A percentile compares a stretch with the other conserved stretches of the same genome.
Evolutionary conservation across 2,113 vertebrate species (phyloP).

Genomic region (Thunnus maccoyii): DNA sequence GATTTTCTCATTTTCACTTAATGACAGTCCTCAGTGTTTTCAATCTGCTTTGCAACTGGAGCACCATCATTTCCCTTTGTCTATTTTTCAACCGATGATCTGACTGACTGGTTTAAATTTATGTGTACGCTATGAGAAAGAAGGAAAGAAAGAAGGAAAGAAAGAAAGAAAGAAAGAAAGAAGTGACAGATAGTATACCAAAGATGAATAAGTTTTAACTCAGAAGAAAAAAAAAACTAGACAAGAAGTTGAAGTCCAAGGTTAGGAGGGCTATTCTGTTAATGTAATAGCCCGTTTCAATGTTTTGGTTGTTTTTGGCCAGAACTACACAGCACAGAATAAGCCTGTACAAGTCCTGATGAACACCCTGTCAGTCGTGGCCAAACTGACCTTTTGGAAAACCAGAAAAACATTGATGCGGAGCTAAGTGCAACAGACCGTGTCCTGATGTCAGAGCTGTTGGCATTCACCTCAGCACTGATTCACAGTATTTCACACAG

Average conservation of each 20-base stretch:
- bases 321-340: background rate
- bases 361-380: constrained; percentile 35
- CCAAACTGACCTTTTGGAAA: constrained; percentile 53
- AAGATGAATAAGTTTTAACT: background rate
- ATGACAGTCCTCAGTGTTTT: too few species aligned
- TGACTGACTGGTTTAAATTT: too few species aligned
- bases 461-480: constrained; percentile 21
- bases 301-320: background rate
- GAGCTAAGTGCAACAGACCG: constrained; percentile 28
- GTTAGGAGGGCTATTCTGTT: background rate
- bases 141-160: too few species aligned
- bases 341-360: constrained; percentile 5
- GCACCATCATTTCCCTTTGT: too few species aligned
- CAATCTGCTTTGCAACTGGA: too few species aligned
- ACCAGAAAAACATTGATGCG: constrained; percentile 16
- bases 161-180: too few species aligned
- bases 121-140: too few species aligned
- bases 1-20: too few species aligned
- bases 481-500: background rate
- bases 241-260: background rate
- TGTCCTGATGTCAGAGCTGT: constrained; percentile 36
- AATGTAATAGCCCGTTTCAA: background rate
- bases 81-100: too few species aligned
- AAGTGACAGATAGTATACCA: too few species aligned
- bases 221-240: background rate